These are phyloP conservation scores for Drosophila arawakana DNA, from an alignment of 1,140 invertebrate species.

Conservation along the genomic window DNA sequence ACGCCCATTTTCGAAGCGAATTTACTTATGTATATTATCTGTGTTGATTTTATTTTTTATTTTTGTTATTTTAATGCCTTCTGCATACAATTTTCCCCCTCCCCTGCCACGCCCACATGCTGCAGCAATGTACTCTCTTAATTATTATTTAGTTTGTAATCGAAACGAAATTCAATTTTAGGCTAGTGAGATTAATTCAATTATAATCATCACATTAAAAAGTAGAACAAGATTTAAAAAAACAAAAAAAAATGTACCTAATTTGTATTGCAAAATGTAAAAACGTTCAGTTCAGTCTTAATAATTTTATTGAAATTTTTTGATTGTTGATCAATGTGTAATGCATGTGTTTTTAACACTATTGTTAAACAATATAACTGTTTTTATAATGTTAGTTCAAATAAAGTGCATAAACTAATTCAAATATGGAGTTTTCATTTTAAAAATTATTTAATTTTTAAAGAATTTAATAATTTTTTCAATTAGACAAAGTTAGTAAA, in stretches of 20 bases:
- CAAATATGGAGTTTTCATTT: neutral
- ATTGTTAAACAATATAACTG: slow-evolving; percentile 55
- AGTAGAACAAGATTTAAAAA: slow-evolving; percentile 8
- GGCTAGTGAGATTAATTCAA: slow-evolving; percentile 43
- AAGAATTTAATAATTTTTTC: no score
- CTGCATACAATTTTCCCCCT: neutral
- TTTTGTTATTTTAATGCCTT: no score
- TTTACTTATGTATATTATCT: slow-evolving; percentile 53
- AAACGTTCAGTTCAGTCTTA: slow-evolving; percentile 22
- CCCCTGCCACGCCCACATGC: neutral
- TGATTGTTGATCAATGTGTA: slow-evolving; percentile 81
- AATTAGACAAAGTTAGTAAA: no score
- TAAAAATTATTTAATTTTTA: no score
- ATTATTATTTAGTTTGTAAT: slow-evolving; percentile 81
- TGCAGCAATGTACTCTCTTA: slow-evolving; percentile 74
- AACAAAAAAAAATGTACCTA: slow-evolving; percentile 21
- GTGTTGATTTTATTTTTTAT: neutral
- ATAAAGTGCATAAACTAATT: slow-evolving; percentile 68
- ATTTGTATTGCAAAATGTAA: slow-evolving; percentile 43
- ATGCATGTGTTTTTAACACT: slow-evolving; percentile 64
- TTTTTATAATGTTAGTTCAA: slow-evolving; percentile 76
- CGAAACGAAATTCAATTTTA: slow-evolving; percentile 60
- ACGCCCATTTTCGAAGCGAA: slow-evolving; percentile 41
- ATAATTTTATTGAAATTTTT: slow-evolving; percentile 58
- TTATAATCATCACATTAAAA: neutral